These are phyloP conservation scores for Sphyrna mokarran DNA, from an alignment of 2,113 vertebrate species.

Conservation along the genomic window DNA sequence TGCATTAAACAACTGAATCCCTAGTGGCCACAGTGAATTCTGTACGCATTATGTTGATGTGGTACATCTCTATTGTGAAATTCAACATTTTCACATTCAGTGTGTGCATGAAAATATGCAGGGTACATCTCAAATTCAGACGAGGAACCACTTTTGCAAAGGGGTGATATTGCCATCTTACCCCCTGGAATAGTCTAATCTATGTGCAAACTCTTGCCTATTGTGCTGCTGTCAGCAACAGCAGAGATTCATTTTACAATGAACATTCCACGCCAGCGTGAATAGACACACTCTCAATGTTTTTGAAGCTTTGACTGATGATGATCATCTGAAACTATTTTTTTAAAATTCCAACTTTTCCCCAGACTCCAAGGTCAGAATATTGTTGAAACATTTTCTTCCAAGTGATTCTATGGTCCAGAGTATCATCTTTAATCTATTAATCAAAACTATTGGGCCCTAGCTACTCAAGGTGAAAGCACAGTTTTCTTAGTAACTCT, in stretches of 20 bases:
- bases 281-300: not conserved
- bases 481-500: not conserved
- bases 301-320: not conserved
- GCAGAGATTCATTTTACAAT: not conserved
- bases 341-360: no score
- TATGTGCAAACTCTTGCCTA: not conserved
- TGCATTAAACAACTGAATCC: not conserved
- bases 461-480: not conserved
- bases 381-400: not conserved
- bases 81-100: slow-evolving; percentile 15
- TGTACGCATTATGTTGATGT: not conserved
- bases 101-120: not conserved
- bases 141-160: not conserved
- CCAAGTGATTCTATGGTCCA: not conserved
- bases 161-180: not conserved
- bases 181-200: not conserved
- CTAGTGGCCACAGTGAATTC: not conserved
- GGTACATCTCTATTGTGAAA: not conserved
- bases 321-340: not conserved
- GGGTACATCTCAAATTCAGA: not conserved
- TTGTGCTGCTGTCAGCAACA: not conserved
- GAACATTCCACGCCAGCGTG: not conserved
- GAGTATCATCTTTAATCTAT: not conserved
- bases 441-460: not conserved
- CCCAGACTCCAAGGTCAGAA: not conserved